These are phyloP conservation scores for Acyrthosiphon pisum DNA, from an alignment of 1,140 invertebrate genomes.

Conservation along the genomic window DNA sequence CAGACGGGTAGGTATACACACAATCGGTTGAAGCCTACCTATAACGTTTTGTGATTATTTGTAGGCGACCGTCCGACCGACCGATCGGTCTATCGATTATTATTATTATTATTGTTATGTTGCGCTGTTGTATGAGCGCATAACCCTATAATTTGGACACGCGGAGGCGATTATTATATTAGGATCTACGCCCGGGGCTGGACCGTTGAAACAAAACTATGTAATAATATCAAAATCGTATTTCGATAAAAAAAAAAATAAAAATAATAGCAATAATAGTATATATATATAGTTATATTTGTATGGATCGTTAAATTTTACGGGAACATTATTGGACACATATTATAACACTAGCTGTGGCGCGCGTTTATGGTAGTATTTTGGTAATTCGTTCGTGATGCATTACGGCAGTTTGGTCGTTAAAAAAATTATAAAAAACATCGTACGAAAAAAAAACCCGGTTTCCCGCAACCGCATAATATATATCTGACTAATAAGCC, in stretches of 20 bases:
- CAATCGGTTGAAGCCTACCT: not conserved
- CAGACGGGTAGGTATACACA: not conserved
- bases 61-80: not conserved
- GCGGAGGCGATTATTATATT: slow-evolving; percentile 54
- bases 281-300: too few relatives aligned
- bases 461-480: not conserved
- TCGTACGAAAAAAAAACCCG: not conserved
- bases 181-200: slow-evolving; percentile 29
- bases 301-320: slow-evolving; percentile 37
- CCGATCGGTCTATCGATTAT: slow-evolving; percentile 1
- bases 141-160: slow-evolving; percentile 56
- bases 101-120: not conserved
- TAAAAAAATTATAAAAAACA: slow-evolving; percentile 20
- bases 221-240: slow-evolving; percentile 50
- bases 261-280: slow-evolving; percentile 9
- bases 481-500: not conserved
- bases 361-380: not conserved
- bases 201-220: slow-evolving; percentile 24
- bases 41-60: slow-evolving; percentile 4
- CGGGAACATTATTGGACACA: slow-evolving; percentile 40
- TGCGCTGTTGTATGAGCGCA: not conserved
- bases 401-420: slow-evolving; percentile 1
- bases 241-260: slow-evolving; percentile 2
- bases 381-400: slow-evolving; percentile 40
- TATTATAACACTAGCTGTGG: slow-evolving; percentile 20